Evolutionary conservation across 2,113 vertebrate genomes (phyloP), one percentile per base, ranked within the genome.

Genomic region (Lophius piscatorius): DNA sequence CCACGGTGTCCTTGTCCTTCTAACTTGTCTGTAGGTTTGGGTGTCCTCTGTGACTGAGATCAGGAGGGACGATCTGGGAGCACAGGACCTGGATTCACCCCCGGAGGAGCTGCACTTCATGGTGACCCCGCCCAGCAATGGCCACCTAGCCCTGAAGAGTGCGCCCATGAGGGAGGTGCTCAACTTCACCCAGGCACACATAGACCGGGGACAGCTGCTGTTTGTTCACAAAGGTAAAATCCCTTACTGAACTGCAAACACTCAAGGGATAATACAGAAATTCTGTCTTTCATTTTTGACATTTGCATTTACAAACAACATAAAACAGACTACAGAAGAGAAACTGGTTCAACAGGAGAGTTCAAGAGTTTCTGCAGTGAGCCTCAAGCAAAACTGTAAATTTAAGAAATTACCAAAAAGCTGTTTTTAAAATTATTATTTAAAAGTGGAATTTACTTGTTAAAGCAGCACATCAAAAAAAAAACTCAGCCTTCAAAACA

Each of bases 121-220:
- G 68, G 64, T 94, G 73, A 94, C 91, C 33, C 91, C 91, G 6
- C 93, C 95, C 39, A 96, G 90, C 84, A 96, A 93, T 9, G 94
- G 95, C 6, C 88, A 94, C 49, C 85, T 97, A 87, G 90, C 92
- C 66, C 74, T 96, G 57, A 96, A 94, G 77, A 91, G 80, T 16
- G 86, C 88, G 77, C 89, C 93, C 20, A 89, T 85, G 63, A 87
- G 40, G 55, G 87, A 72, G 0, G 90, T 95, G 69, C 89, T 94
- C 63, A 94, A 90, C 90, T 96, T 98, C 87, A 97, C 93, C 3
- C 94, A 97, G 85, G 76, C 86, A 34, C 90, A 95, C 72, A 90
- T 96, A 58, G 87, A 90, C 24, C 84, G 93, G 46, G 89, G 91
- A 0, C 93, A 93, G 46, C 87, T 98, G 21, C 81, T 96, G 18